Base-by-base conservation (phyloP, 2,797 vertebrate genomes). In the Cyprinodon diabolis region DNA sequence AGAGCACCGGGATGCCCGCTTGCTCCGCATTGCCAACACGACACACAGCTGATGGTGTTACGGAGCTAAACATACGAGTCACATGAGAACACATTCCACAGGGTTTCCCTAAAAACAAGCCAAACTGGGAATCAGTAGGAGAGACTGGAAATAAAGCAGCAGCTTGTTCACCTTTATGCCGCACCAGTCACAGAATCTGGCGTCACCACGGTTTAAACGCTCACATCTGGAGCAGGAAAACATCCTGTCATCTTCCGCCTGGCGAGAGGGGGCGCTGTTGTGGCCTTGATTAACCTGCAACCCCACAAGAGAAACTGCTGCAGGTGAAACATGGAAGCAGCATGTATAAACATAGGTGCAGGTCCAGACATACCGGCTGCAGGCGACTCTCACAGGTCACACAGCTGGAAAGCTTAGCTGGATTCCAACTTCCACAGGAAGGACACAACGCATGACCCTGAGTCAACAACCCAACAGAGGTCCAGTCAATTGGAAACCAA, bases 361-460 rank as follows among this genome's bases (percentile, higher is more conserved):
- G 25, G 19, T n/a, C 17, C 51, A 76, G 45, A 35, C 47, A 12
- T 65, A 85, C 82, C 67, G 23, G 89, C 69, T 91, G 92, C 63
- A 98, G 91, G 56, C 67, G 79, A 67, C 87, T 93, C 91, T 97
- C 97, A 72, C 97, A 99, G 77, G 94, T 96, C 47, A 96, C 92
- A 90, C 98, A 99, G 76, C 84, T 87, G 60, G 92, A 93, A 67
- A 96, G 78, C 81, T 96, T 90, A 67, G 86, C 86, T 3, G 96
- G 97, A 88, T 97, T 98, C 81, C 94, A 95, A 21, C 95, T 95
- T 76, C 97, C 97, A 90, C 97, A 99, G 1, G 52, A 90, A 35
- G 58, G 85, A 90, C 97, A 99, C 81, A 96, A 74, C n/a, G 94
- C 60, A 81, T 94, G 96, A 62, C 92, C 95, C 97, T 98, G 6